phyloP scores from a whole-genome alignment of 2,797 vertebrate genomes.

The Pseudopleuronectes americanus region DNA sequence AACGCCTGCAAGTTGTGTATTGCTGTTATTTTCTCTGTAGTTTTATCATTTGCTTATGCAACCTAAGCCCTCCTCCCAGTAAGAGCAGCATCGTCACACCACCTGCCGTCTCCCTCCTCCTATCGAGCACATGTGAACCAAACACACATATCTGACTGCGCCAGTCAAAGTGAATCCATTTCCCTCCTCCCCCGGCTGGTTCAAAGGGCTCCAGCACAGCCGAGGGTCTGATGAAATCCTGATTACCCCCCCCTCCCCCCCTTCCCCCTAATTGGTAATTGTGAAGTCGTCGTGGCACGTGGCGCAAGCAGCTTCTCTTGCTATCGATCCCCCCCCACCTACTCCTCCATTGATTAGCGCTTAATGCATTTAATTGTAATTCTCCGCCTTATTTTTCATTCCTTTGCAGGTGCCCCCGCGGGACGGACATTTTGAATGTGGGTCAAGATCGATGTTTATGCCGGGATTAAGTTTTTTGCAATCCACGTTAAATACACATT shows the following conservation, averaged over 20 bases:
- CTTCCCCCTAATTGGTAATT: constrained; percentile 62
- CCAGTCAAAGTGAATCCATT: constrained; percentile 44
- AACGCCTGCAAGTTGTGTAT: background rate
- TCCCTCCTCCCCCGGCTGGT: constrained; percentile 36
- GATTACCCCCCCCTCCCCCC: constrained; percentile 43
- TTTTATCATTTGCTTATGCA: constrained; percentile 8
- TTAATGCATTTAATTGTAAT: constrained; percentile 71
- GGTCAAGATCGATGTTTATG: constrained; percentile 69
- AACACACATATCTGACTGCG: constrained; percentile 48
- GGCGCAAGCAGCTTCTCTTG: constrained; percentile 33
- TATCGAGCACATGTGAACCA: constrained; percentile 15
- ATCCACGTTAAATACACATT: constrained; percentile 64
- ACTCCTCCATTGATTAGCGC: constrained; percentile 58
- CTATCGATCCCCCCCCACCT: constrained; percentile 42
- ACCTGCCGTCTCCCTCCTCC: constrained; percentile 23
- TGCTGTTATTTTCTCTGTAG: background rate
- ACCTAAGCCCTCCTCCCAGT: constrained; percentile 9
- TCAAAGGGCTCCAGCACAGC: constrained; percentile 62
- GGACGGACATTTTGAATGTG: constrained; percentile 58
- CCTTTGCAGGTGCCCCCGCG: constrained; percentile 9
- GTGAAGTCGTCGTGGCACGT: constrained; percentile 54
- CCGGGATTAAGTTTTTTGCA: constrained; percentile 69
- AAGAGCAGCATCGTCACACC: constrained; percentile 12
- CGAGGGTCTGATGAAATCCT: constrained; percentile 63
- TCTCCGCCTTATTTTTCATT: constrained; percentile 40